Evolutionary conservation across 2,888 invertebrate species (phyloP).

Genomic region (Argyra leucocephala): DNA sequence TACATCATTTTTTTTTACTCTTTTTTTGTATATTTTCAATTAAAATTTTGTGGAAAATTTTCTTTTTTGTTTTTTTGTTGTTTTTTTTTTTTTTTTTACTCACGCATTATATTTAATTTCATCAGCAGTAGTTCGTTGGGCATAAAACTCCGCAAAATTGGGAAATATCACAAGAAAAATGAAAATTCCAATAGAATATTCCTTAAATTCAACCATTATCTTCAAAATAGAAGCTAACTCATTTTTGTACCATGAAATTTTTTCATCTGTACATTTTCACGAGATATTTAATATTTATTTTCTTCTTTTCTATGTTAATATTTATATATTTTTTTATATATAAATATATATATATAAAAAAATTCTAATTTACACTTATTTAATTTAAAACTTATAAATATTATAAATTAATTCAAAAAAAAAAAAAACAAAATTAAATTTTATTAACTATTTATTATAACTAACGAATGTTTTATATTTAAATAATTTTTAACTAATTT

Average conservation of each 20-base stretch:
- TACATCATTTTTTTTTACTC: background rate
- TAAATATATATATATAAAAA: too few species aligned
- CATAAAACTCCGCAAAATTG: slow-evolving; percentile 34
- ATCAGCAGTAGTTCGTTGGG: slow-evolving; percentile 30
- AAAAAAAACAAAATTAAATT: too few species aligned
- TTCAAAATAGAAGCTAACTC: background rate
- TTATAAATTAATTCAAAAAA: too few species aligned
- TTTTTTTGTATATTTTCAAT: too few species aligned
- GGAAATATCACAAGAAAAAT: slow-evolving; percentile 36
- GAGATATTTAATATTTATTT: background rate
- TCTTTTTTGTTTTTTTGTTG: background rate
- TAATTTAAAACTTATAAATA: too few species aligned
- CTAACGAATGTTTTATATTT: too few species aligned
- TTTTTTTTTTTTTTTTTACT: slow-evolving; percentile 24
- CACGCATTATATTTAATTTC: slow-evolving; percentile 43
- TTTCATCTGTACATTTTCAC: background rate
- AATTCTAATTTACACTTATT: too few species aligned
- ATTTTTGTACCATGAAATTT: background rate
- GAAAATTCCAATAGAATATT: slow-evolving; percentile 3
- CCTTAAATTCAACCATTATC: background rate
- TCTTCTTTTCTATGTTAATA: background rate
- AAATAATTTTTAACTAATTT: background rate
- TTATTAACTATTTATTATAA: too few species aligned
- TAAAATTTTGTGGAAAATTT: background rate
- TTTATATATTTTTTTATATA: background rate